Percentiles rank a stretch among this genome's conserved stretches.
These are phyloP conservation scores for Euura lappo DNA, from an alignment of 1,140 invertebrate genomes.

Conservation along the genomic window DNA sequence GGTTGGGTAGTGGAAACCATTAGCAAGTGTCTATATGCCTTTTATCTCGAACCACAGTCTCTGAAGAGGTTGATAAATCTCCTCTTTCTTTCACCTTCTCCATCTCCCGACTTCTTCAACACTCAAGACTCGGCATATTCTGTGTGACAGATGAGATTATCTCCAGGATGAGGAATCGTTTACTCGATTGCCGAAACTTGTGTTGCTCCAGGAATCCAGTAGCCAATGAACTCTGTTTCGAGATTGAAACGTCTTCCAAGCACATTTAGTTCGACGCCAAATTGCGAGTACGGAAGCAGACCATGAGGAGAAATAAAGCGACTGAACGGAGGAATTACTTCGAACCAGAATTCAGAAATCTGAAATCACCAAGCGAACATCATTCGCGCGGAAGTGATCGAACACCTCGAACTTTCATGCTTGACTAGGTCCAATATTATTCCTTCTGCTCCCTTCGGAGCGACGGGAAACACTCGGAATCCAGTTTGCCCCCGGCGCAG, in stretches of 20 bases:
- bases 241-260: neutral
- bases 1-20: too few species aligned
- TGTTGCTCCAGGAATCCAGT: neutral
- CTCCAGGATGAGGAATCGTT: neutral
- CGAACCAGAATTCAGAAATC: too few species aligned
- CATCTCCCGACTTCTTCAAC: too few species aligned
- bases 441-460: neutral
- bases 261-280: neutral
- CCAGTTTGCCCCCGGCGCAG: neutral
- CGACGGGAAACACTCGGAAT: too few species aligned
- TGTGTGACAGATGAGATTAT: too few species aligned
- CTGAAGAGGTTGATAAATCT: too few species aligned
- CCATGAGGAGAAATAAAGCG: neutral
- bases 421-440: neutral
- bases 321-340: neutral
- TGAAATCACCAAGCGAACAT: neutral
- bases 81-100: too few species aligned
- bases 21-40: too few species aligned
- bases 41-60: too few species aligned
- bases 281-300: conserved; percentile 2
- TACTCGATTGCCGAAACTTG: neutral
- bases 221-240: neutral
- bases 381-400: conserved; percentile 1
- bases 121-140: too few species aligned
- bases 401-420: neutral